phyloP scores from a whole-genome alignment of 1,140 invertebrate species.

The Leguminivora glycinivorella region DNA sequence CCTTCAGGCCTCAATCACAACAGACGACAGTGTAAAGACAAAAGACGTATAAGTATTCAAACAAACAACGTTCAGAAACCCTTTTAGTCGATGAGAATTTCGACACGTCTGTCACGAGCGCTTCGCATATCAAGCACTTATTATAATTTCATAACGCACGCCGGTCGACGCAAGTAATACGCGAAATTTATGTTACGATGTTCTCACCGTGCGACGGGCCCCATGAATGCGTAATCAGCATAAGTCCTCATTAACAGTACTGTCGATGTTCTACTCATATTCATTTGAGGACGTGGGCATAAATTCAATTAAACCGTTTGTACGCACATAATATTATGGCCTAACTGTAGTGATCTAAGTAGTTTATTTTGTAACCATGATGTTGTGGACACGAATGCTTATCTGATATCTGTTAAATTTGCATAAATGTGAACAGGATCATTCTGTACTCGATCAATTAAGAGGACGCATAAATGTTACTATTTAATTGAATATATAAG shows the following conservation, averaged over 20 bases:
- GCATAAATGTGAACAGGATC: slow-evolving; percentile 44
- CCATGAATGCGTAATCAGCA: slow-evolving; percentile 69
- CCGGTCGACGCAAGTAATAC: slow-evolving; percentile 77
- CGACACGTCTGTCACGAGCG: slow-evolving; percentile 56
- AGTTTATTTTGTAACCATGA: slow-evolving; percentile 51
- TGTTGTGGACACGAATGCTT: slow-evolving; percentile 52
- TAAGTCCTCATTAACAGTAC: slow-evolving; percentile 63
- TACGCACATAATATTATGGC: slow-evolving; percentile 32
- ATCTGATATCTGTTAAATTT: slow-evolving; percentile 52
- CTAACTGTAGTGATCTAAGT: slow-evolving; percentile 45
- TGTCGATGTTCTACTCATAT: slow-evolving; percentile 66
- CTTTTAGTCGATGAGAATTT: not conserved
- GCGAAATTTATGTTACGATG: slow-evolving; percentile 78
- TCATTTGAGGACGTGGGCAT: slow-evolving; percentile 73
- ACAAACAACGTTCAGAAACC: not conserved
- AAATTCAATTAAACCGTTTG: slow-evolving; percentile 71
- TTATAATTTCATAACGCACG: slow-evolving; percentile 77
- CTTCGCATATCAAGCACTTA: slow-evolving; percentile 66
- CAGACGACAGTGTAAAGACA: not conserved
- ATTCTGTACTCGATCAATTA: not conserved
- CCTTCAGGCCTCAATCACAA: slow-evolving; percentile 12
- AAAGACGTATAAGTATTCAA: not conserved
- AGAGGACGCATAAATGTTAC: not conserved
- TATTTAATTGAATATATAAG: too few relatives aligned
- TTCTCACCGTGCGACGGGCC: slow-evolving; percentile 71